Evolutionary conservation across 2,888 invertebrate species (phyloP).

Genomic region (Hesperia comma): DNA sequence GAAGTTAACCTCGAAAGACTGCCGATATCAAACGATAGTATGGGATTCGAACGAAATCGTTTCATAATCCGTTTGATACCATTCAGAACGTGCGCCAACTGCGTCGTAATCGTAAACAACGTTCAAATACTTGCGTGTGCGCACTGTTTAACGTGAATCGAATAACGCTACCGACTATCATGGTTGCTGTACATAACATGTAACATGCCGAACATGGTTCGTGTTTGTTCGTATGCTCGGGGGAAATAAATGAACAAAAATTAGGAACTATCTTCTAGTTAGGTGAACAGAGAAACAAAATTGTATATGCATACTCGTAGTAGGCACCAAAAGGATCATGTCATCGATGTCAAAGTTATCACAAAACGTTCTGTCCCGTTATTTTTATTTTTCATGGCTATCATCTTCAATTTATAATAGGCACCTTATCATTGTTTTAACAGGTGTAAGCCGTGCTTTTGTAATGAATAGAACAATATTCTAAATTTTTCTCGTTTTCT

Average conservation of each 20-base stretch:
- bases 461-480: no score
- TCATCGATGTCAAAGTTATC: no score
- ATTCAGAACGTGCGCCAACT: conserved; percentile 57
- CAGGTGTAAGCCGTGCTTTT: no score
- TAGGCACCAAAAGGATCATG: no score
- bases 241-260: neutral
- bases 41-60: conserved; percentile 45
- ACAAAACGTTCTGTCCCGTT: no score
- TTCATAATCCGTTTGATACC: conserved; percentile 57
- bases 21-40: conserved; percentile 27
- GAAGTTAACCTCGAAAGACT: neutral
- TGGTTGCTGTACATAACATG: conserved; percentile 16
- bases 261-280: no score
- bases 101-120: conserved; percentile 60
- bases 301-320: no score
- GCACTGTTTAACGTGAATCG: conserved; percentile 54
- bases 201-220: neutral
- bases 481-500: no score
- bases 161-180: conserved; percentile 57
- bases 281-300: no score
- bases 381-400: no score
- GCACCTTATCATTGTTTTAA: no score
- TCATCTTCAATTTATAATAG: no score
- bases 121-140: conserved; percentile 56
- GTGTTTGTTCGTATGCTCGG: neutral